Percentiles rank a stretch among this genome's conserved stretches.
Conservation (phyloP, 2,113 vertebrate genomes). For the Lampris incognitus region DNA sequence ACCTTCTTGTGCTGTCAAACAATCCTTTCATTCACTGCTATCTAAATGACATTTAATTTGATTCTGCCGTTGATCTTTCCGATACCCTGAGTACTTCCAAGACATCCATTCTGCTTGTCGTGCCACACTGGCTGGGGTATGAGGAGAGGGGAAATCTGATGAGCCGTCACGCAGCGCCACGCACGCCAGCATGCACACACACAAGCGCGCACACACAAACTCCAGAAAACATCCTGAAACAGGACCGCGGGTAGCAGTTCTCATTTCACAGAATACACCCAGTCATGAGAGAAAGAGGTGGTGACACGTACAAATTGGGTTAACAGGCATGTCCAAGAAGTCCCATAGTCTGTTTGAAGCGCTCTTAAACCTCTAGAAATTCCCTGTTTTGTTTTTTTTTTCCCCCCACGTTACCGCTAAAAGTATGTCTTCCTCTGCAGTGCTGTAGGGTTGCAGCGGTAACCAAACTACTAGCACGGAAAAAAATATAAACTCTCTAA, state of each 20-base stretch:
- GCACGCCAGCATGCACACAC: slow-evolving; percentile 46
- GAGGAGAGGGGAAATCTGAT: slow-evolving; percentile 76
- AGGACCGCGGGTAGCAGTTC: slow-evolving; percentile 76
- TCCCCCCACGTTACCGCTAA: background rate
- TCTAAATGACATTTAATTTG: slow-evolving; percentile 87
- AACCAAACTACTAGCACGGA: background rate
- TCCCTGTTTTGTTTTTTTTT: background rate
- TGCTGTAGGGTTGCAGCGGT: background rate
- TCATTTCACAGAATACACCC: slow-evolving; percentile 78
- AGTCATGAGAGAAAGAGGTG: slow-evolving; percentile 78
- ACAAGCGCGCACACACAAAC: slow-evolving; percentile 49
- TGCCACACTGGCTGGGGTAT: slow-evolving; percentile 72
- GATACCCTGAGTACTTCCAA: slow-evolving; percentile 82
- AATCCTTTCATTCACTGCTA: slow-evolving; percentile 83
- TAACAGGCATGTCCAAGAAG: slow-evolving; percentile 53
- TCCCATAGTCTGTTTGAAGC: slow-evolving; percentile 2
- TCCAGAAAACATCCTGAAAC: slow-evolving; percentile 85
- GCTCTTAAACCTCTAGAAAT: slow-evolving; percentile 21
- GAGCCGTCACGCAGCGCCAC: slow-evolving; percentile 73
- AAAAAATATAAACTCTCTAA: background rate
- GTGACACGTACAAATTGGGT: slow-evolving; percentile 72
- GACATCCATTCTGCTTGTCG: slow-evolving; percentile 76
- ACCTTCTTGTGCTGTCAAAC: slow-evolving; percentile 82
- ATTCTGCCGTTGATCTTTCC: slow-evolving; percentile 83
- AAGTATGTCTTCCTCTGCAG: background rate